Evolutionary conservation across 1,140 invertebrate species (phyloP), one percentile per base, ranked within the genome.

Genomic region (Neodiprion virginianus): DNA sequence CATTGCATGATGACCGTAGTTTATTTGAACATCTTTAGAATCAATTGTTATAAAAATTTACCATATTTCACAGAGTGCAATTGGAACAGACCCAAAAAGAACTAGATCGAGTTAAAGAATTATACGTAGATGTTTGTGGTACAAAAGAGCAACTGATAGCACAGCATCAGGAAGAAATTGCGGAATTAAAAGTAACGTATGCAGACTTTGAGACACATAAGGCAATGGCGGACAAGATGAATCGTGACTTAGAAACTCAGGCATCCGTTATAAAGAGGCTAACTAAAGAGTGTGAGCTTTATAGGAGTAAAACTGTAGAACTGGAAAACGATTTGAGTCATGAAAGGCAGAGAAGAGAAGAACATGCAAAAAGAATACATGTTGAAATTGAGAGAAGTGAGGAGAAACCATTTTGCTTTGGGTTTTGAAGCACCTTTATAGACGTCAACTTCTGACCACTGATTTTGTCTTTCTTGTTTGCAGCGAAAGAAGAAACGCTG

Each of bases 41-140:
- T 78, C 69, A 14, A 17, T 65, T 3, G 17, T 65, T 3, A 72
- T 65, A 71, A 14, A 65, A 40, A n/a, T 72, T 40, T 49, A n/a
- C 28, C 12, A 71, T 66, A 72, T 73, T 61, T 80, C 80, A 8
- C 65, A 88, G 86, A 72, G 81, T 87, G 75, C 85, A 88, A 84
- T 82, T 88, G 72, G 81, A 88, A 72, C 83, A 88, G 76, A 87
- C 82, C 3, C 82, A 88, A 76, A 88, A 87, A 74, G 85, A 87
- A 67, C 81, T 88, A 74, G 79, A 86, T 79, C 81, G 80, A 12
- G 85, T 88, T 53, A 88, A 88, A 75, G 80, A 88, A 80, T 78
- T 85, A 71, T 88, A 88, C 67, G 86, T 88, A 81, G 80, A 87
- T n/a, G 82, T 88, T 9, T 87, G 86, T 76, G 82, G 80, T 47